These are phyloP conservation scores for Sinonovacula constricta DNA, from an alignment of 1,140 invertebrate species.

Conservation along the genomic window DNA sequence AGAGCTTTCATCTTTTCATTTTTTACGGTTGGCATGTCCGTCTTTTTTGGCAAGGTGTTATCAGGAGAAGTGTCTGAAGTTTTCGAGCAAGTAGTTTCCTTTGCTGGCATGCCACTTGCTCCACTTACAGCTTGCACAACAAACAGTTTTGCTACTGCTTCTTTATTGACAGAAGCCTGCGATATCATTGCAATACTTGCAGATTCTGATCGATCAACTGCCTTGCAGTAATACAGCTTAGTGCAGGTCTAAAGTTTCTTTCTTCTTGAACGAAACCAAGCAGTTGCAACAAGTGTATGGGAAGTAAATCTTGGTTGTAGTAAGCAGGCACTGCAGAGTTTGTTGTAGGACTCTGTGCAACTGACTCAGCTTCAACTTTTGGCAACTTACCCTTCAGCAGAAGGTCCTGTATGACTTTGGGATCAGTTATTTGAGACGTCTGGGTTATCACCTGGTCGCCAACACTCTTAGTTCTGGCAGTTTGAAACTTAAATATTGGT, in stretches of 20 bases:
- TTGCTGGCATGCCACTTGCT: no score
- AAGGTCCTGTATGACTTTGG: constrained; percentile 91
- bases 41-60: no score
- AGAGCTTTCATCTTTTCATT: background rate
- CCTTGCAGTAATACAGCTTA: constrained; percentile 61
- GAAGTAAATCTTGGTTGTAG: constrained; percentile 7
- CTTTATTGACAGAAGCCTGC: background rate
- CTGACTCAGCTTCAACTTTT: constrained; percentile 59
- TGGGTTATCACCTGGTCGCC: background rate
- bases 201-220: background rate
- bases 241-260: constrained; percentile 62
- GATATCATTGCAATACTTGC: no score
- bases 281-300: constrained; percentile 52
- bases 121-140: background rate
- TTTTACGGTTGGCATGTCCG: no score
- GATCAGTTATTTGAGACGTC: constrained; percentile 78
- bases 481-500: background rate
- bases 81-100: constrained; percentile 31
- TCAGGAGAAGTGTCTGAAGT: no score
- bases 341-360: background rate
- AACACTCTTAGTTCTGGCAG: background rate
- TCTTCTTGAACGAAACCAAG: constrained; percentile 60
- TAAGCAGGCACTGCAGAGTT: background rate
- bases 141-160: constrained; percentile 18
- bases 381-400: constrained; percentile 83